Conservation (phyloP, 1,140 invertebrate species). For the Pogonognathellus flavescens region DNA sequence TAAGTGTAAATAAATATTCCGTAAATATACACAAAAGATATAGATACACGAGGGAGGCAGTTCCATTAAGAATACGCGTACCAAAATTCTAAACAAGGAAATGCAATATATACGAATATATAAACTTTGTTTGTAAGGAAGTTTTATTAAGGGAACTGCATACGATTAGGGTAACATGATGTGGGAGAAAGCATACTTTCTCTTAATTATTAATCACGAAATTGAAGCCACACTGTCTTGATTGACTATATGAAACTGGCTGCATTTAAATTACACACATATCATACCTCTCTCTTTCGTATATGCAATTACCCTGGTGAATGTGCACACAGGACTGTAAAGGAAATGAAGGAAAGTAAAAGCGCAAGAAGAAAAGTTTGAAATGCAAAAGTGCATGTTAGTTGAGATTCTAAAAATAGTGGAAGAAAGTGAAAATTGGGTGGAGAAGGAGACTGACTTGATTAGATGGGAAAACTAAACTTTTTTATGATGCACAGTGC, state of each 20-base stretch:
- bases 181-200: slow-evolving; percentile 13
- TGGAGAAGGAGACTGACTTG: slow-evolving; percentile 11
- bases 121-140: background rate
- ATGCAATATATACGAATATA: too few species aligned
- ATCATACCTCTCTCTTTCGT: background rate
- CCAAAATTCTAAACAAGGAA: too few species aligned
- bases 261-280: background rate
- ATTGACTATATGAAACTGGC: background rate
- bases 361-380: slow-evolving; percentile 7
- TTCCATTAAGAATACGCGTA: too few species aligned
- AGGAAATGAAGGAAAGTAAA: background rate
- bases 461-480: slow-evolving; percentile 39
- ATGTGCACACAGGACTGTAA: background rate
- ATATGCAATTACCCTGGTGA: background rate
- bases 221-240: background rate
- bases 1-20: too few species aligned
- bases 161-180: background rate
- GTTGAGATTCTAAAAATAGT: slow-evolving; percentile 14
- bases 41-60: too few species aligned
- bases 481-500: slow-evolving; percentile 8
- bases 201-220: slow-evolving; percentile 30
- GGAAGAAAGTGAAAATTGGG: slow-evolving; percentile 16
- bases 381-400: slow-evolving; percentile 30
- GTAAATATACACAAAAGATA: too few species aligned
- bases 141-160: background rate